Evolutionary conservation across 1,140 invertebrate species (phyloP), one percentile per base, ranked within the genome.

Genomic region (Bradysia coprophila): DNA sequence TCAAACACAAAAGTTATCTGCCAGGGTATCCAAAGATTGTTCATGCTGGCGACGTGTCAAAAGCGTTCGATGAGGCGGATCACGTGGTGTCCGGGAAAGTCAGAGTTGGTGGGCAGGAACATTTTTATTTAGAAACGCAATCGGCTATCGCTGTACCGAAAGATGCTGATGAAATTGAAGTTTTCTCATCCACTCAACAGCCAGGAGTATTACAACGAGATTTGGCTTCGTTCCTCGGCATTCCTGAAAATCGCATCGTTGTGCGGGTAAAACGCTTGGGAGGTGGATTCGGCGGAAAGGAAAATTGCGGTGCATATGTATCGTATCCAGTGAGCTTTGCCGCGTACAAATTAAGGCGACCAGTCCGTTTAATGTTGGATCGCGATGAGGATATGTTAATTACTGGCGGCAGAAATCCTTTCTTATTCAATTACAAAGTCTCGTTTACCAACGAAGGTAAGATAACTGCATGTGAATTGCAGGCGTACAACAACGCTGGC

Each of bases 281-380:
- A 6, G 93, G 93, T 31, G 93, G 89, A 23, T 97, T 97, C 65
- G 93, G 93, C 15, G 93, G 93, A 3, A 97, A 97, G 65, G 91
- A 96, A 61, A 81, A 82, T 0, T 68, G 84, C 36, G 63, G 69
- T 2, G 60, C 67, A 21, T 49, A 77, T 3, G 50, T 78, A 2
- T 68, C 73, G 24, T 46, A 83, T n/a, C 78, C 81, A 2, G 73
- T 72, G 11, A 74, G 75, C 10, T 49, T 84, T 3, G 80, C 80
- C 6, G 78, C 79, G 20, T 64, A 73, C 46, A 85, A 81, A 51
- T 64, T 84, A 5, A 64, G 71, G 21, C 69, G 72, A 48, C 88
- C 92, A 6, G 76, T 96, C 1, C 71, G 90, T 18, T 82, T 80
- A 43, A 88, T 89, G 76, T 53, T 96, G 28, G 89, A 95, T 59